Conservation (phyloP, 2,888 invertebrate genomes). For the Cephonodes hylas region DNA sequence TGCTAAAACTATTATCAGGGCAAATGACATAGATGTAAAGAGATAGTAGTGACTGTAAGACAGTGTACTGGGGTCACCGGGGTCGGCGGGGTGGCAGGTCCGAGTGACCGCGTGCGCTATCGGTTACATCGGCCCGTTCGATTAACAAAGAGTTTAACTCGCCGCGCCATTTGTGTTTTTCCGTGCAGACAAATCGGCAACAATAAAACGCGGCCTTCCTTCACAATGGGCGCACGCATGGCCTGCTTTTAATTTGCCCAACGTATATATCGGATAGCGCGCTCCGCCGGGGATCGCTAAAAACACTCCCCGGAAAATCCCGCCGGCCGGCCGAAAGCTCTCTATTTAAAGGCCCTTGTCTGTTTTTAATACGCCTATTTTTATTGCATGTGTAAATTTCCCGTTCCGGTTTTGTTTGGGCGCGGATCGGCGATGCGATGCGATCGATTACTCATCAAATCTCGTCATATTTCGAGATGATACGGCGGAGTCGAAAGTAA, state of each 20-base stretch:
- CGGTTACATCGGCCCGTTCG: constrained; percentile 58
- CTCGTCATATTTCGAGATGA: constrained; percentile 62
- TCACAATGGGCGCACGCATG: constrained; percentile 73
- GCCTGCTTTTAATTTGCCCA: constrained; percentile 78
- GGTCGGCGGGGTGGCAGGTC: constrained; percentile 28
- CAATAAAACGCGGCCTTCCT: constrained; percentile 70
- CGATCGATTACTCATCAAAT: constrained; percentile 64
- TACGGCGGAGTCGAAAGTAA: constrained; percentile 66
- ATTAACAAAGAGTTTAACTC: constrained; percentile 73
- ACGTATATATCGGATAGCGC: constrained; percentile 64
- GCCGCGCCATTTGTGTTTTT: constrained; percentile 71
- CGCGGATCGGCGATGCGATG: constrained; percentile 44
- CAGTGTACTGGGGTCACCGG: constrained; percentile 19
- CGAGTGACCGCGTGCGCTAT: constrained; percentile 35
- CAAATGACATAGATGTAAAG: neutral
- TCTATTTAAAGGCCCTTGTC: constrained; percentile 42
- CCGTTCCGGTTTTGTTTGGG: constrained; percentile 40
- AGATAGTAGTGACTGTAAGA: neutral
- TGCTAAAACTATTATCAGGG: neutral
- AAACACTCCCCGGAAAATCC: constrained; percentile 70
- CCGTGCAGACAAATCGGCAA: constrained; percentile 76
- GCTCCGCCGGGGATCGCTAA: constrained; percentile 57
- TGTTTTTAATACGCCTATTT: constrained; percentile 52
- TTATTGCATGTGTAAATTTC: constrained; percentile 46
- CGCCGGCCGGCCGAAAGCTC: constrained; percentile 36